phyloP scores from a whole-genome alignment of 2,888 invertebrate species.

The Chromoteleia sp. region DNA sequence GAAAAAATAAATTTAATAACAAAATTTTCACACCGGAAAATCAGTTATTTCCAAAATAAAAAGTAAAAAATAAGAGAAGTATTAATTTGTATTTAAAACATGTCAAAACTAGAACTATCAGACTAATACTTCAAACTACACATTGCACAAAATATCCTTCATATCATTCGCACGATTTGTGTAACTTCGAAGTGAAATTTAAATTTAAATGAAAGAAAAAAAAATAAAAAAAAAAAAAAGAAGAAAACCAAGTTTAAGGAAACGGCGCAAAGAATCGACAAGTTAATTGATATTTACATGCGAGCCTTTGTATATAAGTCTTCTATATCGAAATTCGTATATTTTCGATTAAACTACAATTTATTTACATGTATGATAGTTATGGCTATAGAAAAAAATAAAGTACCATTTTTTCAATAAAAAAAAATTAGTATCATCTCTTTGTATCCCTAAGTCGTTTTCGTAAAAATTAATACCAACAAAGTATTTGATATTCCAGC shows the following conservation, averaged over 20 bases:
- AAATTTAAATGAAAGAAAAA: background rate
- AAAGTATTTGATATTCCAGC: background rate
- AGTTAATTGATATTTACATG: slow-evolving; percentile 40
- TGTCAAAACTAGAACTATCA: too few species aligned
- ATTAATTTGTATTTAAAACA: too few species aligned
- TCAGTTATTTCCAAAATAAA: too few species aligned
- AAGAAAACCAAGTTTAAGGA: too few species aligned
- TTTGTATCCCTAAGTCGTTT: too few species aligned
- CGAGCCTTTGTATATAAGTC: slow-evolving; percentile 31
- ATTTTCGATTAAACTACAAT: slow-evolving; percentile 25
- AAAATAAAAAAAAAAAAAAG: background rate
- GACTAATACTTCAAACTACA: too few species aligned
- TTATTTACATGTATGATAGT: slow-evolving; percentile 42
- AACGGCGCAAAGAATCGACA: background rate
- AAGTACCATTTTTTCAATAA: background rate
- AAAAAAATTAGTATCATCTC: too few species aligned
- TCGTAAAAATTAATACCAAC: too few species aligned
- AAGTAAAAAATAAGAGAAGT: too few species aligned
- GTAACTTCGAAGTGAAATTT: background rate
- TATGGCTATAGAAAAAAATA: slow-evolving; percentile 20
- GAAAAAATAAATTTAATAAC: background rate
- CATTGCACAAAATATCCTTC: too few species aligned
- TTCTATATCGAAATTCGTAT: slow-evolving; percentile 39
- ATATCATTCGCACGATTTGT: too few species aligned
- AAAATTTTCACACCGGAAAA: too few species aligned